Evolutionary conservation across 2,113 vertebrate species (phyloP), one percentile per base, ranked within the genome.

Genomic region (Oncorhynchus keta): DNA sequence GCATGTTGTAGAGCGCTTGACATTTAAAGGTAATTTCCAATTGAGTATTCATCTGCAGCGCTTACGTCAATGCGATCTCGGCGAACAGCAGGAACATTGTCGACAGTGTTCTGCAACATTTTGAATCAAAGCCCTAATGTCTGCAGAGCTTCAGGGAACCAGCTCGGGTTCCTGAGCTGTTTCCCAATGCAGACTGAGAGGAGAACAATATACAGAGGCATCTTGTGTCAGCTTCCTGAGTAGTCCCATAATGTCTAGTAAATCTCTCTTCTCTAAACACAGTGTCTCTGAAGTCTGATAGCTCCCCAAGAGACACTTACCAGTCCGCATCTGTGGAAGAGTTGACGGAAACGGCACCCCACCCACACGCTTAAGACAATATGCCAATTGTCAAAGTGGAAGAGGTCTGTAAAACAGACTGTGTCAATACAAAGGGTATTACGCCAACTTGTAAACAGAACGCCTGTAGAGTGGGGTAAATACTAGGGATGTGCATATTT

Each of bases 321-420:
- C 39, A 45, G 39, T 61, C 9, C 62, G 68, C 14, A 71, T 72
- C n/a, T 55, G 24, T 30, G 32, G 32, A 49, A 49, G 39, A 16
- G 6, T 9, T 51, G 74, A 67, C 5, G 14, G 51, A 72, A 64
- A 70, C 70, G 68, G 69, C 72, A 65, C 49, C 28, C 76, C 68
- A 18, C 48, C 72, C 68, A 39, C 64, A 55, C 18, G 26, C 4
- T 72, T n/a, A 9, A 73, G 1, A 11, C 64, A 72, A 74, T 48
- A 45, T 45, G 39, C 39, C 39, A 45, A 2, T 45, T 45, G 39
- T 11, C 68, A 11, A 45, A 45, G 39, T 45, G 39, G 39, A 45
- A 72, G 12, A 24, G 57, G 62, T 12, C 39, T 75, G 68, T 3
- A 2, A 57, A 20, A 20, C 55, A 6, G 16, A 64, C 5, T 64